These are phyloP conservation scores for Podarcis raffonei DNA, from an alignment of 2,113 vertebrate species.

Conservation along the genomic window DNA sequence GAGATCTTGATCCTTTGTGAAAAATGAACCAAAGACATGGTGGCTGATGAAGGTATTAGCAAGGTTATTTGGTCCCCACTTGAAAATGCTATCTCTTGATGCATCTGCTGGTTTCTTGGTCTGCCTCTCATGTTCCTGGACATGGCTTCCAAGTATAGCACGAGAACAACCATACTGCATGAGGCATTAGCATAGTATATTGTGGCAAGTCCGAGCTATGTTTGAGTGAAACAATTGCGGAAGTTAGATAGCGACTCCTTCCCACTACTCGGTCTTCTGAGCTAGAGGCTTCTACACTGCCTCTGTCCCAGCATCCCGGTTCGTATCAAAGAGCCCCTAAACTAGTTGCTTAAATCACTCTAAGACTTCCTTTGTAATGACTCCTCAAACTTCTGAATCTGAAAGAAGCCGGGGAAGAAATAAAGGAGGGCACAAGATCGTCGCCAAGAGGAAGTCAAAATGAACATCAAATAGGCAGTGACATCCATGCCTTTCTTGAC, in stretches of 20 bases:
- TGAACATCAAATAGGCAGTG: not conserved
- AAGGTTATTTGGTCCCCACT: not conserved
- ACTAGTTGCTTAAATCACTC: not conserved
- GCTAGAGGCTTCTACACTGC: not conserved
- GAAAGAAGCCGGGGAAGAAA: not conserved
- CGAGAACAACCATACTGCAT: not conserved
- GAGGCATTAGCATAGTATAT: not conserved
- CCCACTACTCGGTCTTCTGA: not conserved
- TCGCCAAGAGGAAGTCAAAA: not conserved
- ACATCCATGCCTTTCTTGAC: too few relatives aligned
- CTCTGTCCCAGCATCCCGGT: not conserved
- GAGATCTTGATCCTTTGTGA: conserved; percentile 56
- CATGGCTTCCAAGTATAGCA: not conserved
- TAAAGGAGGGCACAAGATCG: not conserved
- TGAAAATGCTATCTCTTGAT: conserved; percentile 26
- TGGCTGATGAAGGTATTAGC: conserved; percentile 28
- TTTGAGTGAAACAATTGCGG: not conserved
- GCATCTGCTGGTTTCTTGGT: not conserved
- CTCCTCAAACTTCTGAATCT: not conserved
- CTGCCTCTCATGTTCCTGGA: not conserved
- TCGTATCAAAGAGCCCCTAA: not conserved
- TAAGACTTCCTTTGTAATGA: not conserved
- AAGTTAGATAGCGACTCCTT: not conserved
- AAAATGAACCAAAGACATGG: conserved; percentile 12
- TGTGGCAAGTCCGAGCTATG: not conserved